Base-by-base conservation (phyloP, 2,888 invertebrate species). In the Agrilus mali region DNA sequence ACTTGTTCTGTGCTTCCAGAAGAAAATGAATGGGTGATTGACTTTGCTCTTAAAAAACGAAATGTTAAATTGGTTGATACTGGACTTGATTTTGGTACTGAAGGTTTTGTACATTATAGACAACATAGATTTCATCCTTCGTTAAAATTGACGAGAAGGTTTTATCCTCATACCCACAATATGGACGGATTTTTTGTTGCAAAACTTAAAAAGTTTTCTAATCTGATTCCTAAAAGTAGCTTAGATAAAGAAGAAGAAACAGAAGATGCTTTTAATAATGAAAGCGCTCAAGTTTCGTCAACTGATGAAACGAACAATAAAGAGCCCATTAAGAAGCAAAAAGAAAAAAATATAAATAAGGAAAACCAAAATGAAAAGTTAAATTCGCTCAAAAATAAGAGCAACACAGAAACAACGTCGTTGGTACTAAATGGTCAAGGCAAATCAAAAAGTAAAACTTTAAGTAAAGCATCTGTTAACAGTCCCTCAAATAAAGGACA, bases 101-200 rank as follows among this genome's bases (percentile, higher is more conserved):
- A 93, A 60, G 98, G 98, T 13, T 97, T 95, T 64, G 80, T 82
- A 0, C 93, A 85, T 68, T 96, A 83, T 59, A 76, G 86, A 41
- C 82, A 87, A 51, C 73, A 79, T 56, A 75, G 92, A 53, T 96
- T 90, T 70, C 93, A 96, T 66, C 92, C 90, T 0, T 84, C 86
- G 10, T 67, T 98, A 65, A 89, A 88, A 60, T 66, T 90, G 45
- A 86, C 93, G 0, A 78, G 82, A 61, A 74, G 98, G 41, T 95
- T 90, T 69, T 99, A 98, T 69, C 98, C 98, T 0, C 98, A 99
- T 63, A 84, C 86, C 3, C 94, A 98, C 64, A 99, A 99, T 63
- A 90, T 98, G 86, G 98, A 99, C 68, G 98, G 98, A 4, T 99
- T 99, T 67, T 99, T 85, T 70, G 95, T 99, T 2, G 96, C 96